phyloP scores from a whole-genome alignment of 2,113 vertebrate genomes.

The Mugil cephalus region DNA sequence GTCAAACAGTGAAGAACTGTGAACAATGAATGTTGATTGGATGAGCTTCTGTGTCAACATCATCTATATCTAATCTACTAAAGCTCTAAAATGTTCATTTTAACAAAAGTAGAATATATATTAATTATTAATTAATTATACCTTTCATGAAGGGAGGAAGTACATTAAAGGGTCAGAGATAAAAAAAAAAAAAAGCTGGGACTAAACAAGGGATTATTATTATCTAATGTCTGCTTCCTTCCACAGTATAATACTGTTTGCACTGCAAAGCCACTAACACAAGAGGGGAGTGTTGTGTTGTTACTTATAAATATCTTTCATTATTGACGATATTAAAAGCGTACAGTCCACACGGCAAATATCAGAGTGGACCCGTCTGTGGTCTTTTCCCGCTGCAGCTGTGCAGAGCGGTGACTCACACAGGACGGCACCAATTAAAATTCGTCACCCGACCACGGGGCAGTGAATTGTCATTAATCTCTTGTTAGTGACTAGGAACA shows the following conservation, averaged over 20 bases:
- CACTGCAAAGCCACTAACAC: constrained; percentile 49
- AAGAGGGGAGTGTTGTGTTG: constrained; percentile 70
- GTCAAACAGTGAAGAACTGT: too few species aligned
- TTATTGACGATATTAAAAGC: neutral
- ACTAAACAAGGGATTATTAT: neutral
- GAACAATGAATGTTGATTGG: neutral
- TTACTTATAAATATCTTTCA: neutral
- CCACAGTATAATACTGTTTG: constrained; percentile 6
- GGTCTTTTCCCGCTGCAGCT: constrained; percentile 7
- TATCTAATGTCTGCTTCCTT: neutral
- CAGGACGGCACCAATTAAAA: constrained; percentile 16
- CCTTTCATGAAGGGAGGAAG: neutral
- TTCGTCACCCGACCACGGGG: constrained; percentile 38
- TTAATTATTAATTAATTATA: too few species aligned
- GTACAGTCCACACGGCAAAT: neutral
- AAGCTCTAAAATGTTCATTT: neutral
- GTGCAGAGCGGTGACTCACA: constrained; percentile 2
- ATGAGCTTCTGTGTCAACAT: neutral
- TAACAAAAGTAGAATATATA: neutral
- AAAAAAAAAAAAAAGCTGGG: neutral
- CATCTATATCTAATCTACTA: neutral
- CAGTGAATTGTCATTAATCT: constrained; percentile 36
- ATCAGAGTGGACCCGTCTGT: neutral
- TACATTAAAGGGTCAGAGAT: neutral
- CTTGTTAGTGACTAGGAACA: constrained; percentile 12